Evolutionary conservation across 2,888 invertebrate species (phyloP), one percentile per base, ranked within the genome.

Genomic region (Acanthopleura granulata): DNA sequence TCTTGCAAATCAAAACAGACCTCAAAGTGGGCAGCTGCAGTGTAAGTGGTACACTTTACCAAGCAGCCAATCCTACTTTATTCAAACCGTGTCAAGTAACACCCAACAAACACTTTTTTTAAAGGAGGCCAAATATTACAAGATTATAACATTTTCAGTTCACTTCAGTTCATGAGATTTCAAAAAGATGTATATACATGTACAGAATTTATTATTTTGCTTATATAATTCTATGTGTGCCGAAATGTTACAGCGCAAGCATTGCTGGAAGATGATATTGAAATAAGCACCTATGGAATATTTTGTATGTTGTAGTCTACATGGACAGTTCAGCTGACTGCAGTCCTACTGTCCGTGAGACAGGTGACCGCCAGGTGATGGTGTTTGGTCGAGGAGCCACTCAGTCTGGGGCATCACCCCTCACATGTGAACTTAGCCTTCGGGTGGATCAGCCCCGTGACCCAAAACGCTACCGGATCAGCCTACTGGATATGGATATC

Each of bases 401-500:
- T n/a, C 72, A 75, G 25, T 25, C 29, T 14, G 30, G 69, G 0
- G 66, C 30, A 16, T 49, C 73, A 25, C 73, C 76, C 0, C 57
- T 70, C 15, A 72, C 70, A 18, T 78, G 78, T 75, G 40, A 40
- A 29, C 73, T 78, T 15, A 78, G 74, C 25, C 62, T 78, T 4
- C 71, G 62, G 16, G 74, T 74, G 6, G 76, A 75, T 16, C 27
- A 22, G 16, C 18, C 70, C 0, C 66, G 75, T 16, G 78, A 78
- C 30, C 51, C 69, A 51, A 66, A 76, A n/a, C 69, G 62, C 69
- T 78, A 76, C 50, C 70, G 85, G 79, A 82, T 87, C 14, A 79
- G 80, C 15, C 79, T 84, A 14, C 81, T 83, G 50, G 73, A 81
- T 25, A 77, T 84, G 4, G 57, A 72, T 4, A 84, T 87, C n/a